Evolutionary conservation across 64 coral and sea anemone species (phyloP), one percentile per base, ranked within the genome.

Genomic region (Dendronephthya gigantea): DNA sequence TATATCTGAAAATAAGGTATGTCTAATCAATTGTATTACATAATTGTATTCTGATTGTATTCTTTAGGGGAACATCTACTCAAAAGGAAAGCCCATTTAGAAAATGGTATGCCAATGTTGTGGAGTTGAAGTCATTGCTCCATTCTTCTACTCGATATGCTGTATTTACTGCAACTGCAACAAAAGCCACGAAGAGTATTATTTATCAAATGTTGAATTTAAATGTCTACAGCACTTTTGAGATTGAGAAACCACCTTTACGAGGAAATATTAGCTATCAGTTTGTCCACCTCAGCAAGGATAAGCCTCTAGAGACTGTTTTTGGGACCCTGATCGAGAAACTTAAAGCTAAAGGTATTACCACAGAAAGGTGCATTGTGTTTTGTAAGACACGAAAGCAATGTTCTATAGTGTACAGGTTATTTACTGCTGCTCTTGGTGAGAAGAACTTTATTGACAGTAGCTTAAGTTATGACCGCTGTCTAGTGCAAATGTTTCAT

Each of bases 181-280:
- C 69, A 2, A 76, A 3, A 76, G 35, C 69, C 69, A 76, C 69
- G 12, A 76, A 76, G 31, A 28, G n/a, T 76, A 34, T 27, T 30
- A 76, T 76, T 76, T 76, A 10, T 76, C 69, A 76, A 1, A 76
- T 76, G 69, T 76, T 76, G 69, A 28, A 76, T 76, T 35, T 76
- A 38, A 76, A 76, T 76, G n/a, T 30, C 11, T 3, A 33, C 69
- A 76, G n/a, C 23, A 76, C 69, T 5, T 76, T 76, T 38, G n/a
- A 10, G 12, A 76, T 76, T 29, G 69, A 76, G 34, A 76, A 76
- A 27, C 69, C 69, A 76, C 69, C 69, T 34, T 29, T 76, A 31
- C 9, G 2, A 76, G 31, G 69, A 76, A 66, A 66, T 66, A 66
- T 66, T 38, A 76, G 69, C 35, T 76, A 76, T 76, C 69, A 76